phyloP scores from a whole-genome alignment of 2,797 vertebrate species.

The Clarias platycephalus region DNA sequence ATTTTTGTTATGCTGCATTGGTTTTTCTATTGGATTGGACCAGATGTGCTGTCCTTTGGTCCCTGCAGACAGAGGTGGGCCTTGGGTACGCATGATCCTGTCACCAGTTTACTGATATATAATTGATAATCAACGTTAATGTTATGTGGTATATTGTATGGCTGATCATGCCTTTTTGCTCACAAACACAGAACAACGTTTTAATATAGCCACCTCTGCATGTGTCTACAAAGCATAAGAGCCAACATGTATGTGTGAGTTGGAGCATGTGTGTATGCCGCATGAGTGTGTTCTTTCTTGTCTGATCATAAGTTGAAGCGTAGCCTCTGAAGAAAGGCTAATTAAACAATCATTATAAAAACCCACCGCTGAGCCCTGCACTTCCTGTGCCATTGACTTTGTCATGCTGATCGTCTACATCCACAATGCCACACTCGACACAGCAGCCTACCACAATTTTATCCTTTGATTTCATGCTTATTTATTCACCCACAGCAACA shows the following conservation, averaged over 20 bases:
- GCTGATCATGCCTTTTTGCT: not conserved
- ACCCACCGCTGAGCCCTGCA: conserved; percentile 66
- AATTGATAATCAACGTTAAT: too few relatives aligned
- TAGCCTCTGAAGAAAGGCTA: conserved; percentile 72
- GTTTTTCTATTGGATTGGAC: too few relatives aligned
- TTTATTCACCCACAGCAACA: not conserved
- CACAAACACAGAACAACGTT: not conserved
- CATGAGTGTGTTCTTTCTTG: conserved; percentile 6
- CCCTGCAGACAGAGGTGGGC: too few relatives aligned
- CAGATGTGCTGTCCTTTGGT: too few relatives aligned
- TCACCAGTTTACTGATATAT: too few relatives aligned
- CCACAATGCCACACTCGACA: conserved; percentile 69
- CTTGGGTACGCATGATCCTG: too few relatives aligned
- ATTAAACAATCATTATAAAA: conserved; percentile 75
- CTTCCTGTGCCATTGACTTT: conserved; percentile 71
- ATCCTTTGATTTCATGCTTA: not conserved
- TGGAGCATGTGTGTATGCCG: not conserved
- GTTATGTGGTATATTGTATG: too few relatives aligned
- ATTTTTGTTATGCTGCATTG: too few relatives aligned
- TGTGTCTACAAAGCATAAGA: not conserved
- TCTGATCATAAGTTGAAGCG: conserved; percentile 22
- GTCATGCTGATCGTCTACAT: conserved; percentile 66
- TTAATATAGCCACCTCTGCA: not conserved
- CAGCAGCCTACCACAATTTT: conserved; percentile 49
- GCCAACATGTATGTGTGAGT: not conserved